Evolutionary conservation across 2,113 vertebrate genomes (phyloP), one percentile per base, ranked within the genome.

Genomic region (Abramis brama): DNA sequence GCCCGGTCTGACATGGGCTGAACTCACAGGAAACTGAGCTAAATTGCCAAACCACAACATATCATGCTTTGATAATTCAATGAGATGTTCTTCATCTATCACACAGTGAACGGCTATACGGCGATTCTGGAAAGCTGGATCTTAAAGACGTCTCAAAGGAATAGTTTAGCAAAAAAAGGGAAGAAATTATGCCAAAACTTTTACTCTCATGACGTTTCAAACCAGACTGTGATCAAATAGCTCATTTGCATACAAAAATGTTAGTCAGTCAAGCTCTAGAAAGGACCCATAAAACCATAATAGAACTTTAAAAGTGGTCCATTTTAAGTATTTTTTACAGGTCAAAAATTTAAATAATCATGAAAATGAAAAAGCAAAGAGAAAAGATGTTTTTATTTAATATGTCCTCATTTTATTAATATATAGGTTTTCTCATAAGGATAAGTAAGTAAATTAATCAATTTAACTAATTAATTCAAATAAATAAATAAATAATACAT

Each of bases 11-110:
- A 27, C 79, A 19, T 11, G 64, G 45, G 10, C 62, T 19, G 12
- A 36, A 27, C 62, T 25, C 64, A 50, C 80, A 52, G 80, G 62
- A 82, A 82, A 70, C 80, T 55, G 17, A 2, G 62, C 79, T 66
- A 70, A 70, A 81, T 27, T 30, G n/a, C 79, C 43, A 43, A 66
- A 82, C 25, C 79, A 3, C 25, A 47, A 82, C 50, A 50, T 68
- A 82, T 82, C 62, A 68, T 68, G 39, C 60, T 82, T 50, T 52
- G 62, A 82, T 68, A 82, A 82, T 82, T 68, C 25, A n/a, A 52
- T 33, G 43, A 82, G 79, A 82, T 66, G 43, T 19, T 68, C 39
- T 50, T 50, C 60, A 68, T 82, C 68, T 68, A 30, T 81, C 59
- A 64, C 19, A 12, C 25, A 6, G 43, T 23, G 64, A 70, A 55